Conservation (phyloP, 2,113 vertebrate species). For the Crotalus helleri region DNA sequence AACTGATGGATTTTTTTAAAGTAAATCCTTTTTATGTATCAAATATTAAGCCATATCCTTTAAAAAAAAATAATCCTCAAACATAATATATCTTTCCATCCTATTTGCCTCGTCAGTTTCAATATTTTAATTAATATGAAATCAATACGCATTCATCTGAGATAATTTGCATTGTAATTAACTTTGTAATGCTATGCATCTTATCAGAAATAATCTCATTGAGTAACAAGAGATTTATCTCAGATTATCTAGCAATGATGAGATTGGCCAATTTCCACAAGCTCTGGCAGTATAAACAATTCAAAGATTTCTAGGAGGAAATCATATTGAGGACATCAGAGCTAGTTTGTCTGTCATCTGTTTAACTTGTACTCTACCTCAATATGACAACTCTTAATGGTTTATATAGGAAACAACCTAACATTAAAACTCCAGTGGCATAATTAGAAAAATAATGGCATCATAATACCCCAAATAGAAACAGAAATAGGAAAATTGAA, state of each 20-base stretch:
- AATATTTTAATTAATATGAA: background rate
- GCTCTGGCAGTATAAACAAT: background rate
- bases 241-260: background rate
- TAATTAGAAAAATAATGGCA: background rate
- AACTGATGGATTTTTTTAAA: background rate
- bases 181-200: background rate
- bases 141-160: background rate
- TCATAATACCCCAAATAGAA: background rate
- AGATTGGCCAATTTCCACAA: background rate
- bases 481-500: background rate
- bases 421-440: background rate
- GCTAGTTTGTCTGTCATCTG: background rate
- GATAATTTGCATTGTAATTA: background rate
- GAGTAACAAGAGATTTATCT: background rate
- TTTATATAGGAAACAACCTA: background rate
- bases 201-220: background rate
- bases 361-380: background rate
- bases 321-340: background rate
- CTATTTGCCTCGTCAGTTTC: background rate
- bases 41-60: background rate
- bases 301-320: background rate
- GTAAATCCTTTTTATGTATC: background rate
- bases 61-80: background rate
- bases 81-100: background rate
- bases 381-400: background rate